Evolutionary conservation across 2,113 vertebrate genomes (phyloP), one percentile per base, ranked within the genome.

Genomic region (Datnioides undecimradiatus): DNA sequence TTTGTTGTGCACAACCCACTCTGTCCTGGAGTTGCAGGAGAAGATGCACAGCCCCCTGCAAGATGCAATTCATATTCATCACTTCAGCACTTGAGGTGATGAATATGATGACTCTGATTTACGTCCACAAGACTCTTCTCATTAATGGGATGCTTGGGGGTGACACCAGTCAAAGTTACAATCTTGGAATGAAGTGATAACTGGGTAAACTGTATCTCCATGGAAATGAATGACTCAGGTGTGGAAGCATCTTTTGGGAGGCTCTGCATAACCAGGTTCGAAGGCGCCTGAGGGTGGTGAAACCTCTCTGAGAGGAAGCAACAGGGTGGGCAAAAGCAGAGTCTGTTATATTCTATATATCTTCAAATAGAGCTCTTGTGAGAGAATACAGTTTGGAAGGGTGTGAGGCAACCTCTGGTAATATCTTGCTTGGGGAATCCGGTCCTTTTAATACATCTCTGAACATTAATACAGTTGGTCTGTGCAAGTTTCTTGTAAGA

Each of bases 381-480:
- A 9, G 52, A 75, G 38, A n/a, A 46, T 41, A 48, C 11, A 11
- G 51, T 74, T 84, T 79, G 71, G 14, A 49, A 64, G 65, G n/a
- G 52, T 65, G 59, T 86, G 80, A 90, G 76, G 78, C 76, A 84
- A 90, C 75, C 40, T 54, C 17, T 65, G 14, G 67, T 57, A 83
- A 86, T 41, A 48, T 72, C n/a, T 79, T 79, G 62, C 76, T 38
- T 0, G 1, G 67, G 70, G 66, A 86, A 69, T 45, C 34, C 1
- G 60, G 11, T 73, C 59, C 55, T 80, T 79, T 79, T 41, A 65
- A 65, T 71, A 66, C 49, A 82, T 62, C 52, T 58, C 19, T 45
- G 25, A 14, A 67, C 52, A 74, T 3, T 64, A 25, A 60, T 72
- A 72, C 41, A 63, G 41, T 27, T 84, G 48, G 45, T 52, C 68